Conservation (phyloP, 2,113 vertebrate species). For the Camelus dromedarius region DNA sequence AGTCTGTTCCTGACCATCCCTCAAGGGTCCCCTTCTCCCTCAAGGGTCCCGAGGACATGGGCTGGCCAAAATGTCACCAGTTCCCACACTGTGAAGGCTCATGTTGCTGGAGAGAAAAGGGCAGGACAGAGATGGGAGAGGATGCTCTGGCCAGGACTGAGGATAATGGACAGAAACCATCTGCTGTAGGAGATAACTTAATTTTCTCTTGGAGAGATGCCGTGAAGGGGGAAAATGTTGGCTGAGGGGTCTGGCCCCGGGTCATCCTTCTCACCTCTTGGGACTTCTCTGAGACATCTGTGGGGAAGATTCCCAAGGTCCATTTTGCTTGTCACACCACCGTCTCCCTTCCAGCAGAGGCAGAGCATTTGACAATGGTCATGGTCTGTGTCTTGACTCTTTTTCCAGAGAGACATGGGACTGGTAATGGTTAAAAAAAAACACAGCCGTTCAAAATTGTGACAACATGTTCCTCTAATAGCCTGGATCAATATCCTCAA, state of each 20-base stretch:
- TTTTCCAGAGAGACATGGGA: background rate
- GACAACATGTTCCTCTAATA: rapidly evolving
- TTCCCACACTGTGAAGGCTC: rapidly evolving
- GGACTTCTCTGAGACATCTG: background rate
- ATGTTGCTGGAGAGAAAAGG: background rate
- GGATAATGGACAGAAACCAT: background rate
- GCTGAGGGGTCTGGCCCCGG: no score
- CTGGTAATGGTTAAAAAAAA: background rate
- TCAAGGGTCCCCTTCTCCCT: background rate
- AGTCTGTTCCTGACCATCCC: conserved; percentile 16
- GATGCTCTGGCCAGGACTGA: background rate
- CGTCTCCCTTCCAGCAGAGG: background rate
- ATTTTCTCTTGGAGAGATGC: background rate
- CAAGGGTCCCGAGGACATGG: background rate
- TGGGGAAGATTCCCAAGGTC: background rate
- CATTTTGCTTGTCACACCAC: rapidly evolving
- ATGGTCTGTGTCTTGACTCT: rapidly evolving
- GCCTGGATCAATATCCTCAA: background rate
- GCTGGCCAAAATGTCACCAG: background rate
- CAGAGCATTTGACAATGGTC: rapidly evolving
- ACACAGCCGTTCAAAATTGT: no score
- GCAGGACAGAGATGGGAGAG: background rate
- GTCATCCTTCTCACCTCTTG: background rate
- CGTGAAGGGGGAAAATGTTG: rapidly evolving
- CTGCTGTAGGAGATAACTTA: background rate